Evolutionary conservation across 2,888 invertebrate genomes (phyloP), one percentile per base, ranked within the genome.

Genomic region (Glaucopsyche alexis): DNA sequence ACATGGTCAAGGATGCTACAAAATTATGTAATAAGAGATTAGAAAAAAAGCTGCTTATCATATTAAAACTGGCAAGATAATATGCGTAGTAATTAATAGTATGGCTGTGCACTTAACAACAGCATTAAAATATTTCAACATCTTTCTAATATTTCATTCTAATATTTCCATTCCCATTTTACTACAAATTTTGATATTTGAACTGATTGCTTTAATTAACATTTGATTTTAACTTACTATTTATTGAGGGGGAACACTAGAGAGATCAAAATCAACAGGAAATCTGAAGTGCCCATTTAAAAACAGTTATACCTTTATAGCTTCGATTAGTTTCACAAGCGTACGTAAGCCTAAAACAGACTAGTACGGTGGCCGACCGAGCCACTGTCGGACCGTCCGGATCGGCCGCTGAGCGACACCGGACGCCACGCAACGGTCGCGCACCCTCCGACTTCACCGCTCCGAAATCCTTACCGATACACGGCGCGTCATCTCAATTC

Each of bases 341-440:
- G 69, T 69, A 69, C 69, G 19, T 69, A 69, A 69, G 69, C 69
- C 69, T 69, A 69, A 67, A 67, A 47, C 69, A 69, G 69, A 69
- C 69, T 69, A 69, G 69, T 69, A 69, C 69, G 19, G 69, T 49
- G 47, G 6, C 47, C 45, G n/a, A 42, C 66, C 42, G 45, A 19
- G 11, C 19, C 5, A 47, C 47, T 47, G 8, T 7, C 66, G 42
- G 66, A 66, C 4, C 19, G 47, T 69, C 69, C 69, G 69, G 19
- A 13, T n/a, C 67, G 67, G 67, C 13, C 49, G 19, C 45, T 19
- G 42, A 8, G 16, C 40, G 11, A n/a, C 42, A 7, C 42, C 40
- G 47, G 19, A 14, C 29, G 47, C 9, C 14, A 49, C 69, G 47
- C 60, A 11, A 60, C 29, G 29, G 16, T 8, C 49, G 13, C 42